These are phyloP conservation scores for Ellobius talpinus DNA, from an alignment of 2,113 vertebrate species.

Conservation along the genomic window DNA sequence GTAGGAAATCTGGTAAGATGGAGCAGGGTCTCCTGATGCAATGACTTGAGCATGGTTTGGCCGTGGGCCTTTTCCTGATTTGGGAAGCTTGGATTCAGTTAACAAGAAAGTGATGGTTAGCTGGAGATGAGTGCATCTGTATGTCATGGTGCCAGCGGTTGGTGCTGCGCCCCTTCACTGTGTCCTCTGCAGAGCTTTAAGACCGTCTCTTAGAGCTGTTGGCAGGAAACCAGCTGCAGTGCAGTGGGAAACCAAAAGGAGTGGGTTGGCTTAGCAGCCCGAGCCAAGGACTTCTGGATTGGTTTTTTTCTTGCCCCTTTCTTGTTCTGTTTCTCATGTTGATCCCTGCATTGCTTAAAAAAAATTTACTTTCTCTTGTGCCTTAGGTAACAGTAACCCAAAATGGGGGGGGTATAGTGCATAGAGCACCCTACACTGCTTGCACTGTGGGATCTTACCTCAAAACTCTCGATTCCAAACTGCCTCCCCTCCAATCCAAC, in stretches of 20 bases:
- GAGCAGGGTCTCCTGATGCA: neutral
- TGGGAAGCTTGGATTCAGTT: constrained; percentile 17
- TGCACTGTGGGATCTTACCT: neutral
- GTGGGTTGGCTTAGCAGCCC: constrained; percentile 30
- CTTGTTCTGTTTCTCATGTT: constrained; percentile 49
- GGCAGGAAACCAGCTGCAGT: constrained; percentile 47
- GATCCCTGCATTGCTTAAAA: constrained; percentile 21
- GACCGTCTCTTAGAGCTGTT: constrained; percentile 54
- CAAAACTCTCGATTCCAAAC: neutral
- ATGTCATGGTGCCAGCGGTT: neutral
- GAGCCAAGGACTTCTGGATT: constrained; percentile 43
- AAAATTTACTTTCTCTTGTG: constrained; percentile 49
- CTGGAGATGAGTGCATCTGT: constrained; percentile 27
- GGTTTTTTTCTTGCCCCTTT: neutral
- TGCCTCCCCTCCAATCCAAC: neutral
- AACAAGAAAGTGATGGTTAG: constrained; percentile 64
- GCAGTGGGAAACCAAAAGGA: constrained; percentile 50
- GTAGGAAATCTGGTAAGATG: constrained; percentile 96
- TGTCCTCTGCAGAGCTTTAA: constrained; percentile 58
- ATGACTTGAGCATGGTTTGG: neutral
- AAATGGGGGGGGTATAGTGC: neutral
- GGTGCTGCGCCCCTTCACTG: constrained; percentile 7
- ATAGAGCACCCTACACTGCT: neutral
- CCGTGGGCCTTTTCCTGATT: neutral
- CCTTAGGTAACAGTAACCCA: constrained; percentile 39